These are phyloP conservation scores for Todus mexicanus DNA, from an alignment of 2,797 vertebrate genomes.

Conservation along the genomic window DNA sequence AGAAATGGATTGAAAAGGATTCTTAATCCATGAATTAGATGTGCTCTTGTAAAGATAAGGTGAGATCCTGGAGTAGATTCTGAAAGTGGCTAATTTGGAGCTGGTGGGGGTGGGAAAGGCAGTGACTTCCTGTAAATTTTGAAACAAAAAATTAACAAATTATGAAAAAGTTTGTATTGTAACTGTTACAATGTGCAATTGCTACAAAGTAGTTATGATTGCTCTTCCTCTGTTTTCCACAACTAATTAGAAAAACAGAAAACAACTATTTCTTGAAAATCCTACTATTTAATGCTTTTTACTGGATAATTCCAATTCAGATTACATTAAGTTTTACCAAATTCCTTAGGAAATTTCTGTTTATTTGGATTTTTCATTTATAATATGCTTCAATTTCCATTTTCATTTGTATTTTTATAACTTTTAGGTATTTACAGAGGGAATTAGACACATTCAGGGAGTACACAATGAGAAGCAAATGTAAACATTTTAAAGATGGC, in stretches of 20 bases:
- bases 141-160: neutral
- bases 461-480: neutral
- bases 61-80: neutral
- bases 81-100: neutral
- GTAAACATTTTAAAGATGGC: neutral
- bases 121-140: neutral
- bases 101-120: accelerated
- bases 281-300: neutral
- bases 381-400: neutral
- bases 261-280: neutral
- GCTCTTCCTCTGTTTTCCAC: neutral
- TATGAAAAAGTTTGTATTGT: neutral
- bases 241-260: neutral
- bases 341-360: neutral
- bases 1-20: neutral
- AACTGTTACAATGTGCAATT: neutral
- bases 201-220: neutral
- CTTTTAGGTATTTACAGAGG: neutral
- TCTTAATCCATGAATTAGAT: neutral
- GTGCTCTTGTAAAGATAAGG: accelerated
- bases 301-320: neutral
- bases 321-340: neutral
- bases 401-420: neutral
- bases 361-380: neutral
- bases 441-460: neutral